phyloP scores from a whole-genome alignment of 2,888 invertebrate species.

The Barypeithes pellucidus region DNA sequence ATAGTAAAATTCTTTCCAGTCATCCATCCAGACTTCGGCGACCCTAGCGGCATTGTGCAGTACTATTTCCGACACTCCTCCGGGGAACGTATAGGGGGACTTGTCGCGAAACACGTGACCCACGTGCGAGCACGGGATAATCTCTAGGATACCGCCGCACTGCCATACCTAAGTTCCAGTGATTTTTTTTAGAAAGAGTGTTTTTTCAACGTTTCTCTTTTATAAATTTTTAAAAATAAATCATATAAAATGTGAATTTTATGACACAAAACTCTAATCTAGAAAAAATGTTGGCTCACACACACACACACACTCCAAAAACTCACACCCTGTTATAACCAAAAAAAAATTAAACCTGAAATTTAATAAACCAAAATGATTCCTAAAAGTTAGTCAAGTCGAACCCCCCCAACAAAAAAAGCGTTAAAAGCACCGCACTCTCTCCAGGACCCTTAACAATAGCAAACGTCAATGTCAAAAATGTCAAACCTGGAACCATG shows the following conservation, averaged over 20 bases:
- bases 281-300: neutral
- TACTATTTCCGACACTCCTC: slow-evolving; percentile 96
- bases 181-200: neutral
- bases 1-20: slow-evolving; percentile 99
- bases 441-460: neutral
- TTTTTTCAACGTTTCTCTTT: too few relatives aligned
- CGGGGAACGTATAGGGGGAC: slow-evolving; percentile 98
- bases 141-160: slow-evolving; percentile 96
- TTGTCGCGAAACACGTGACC: slow-evolving; percentile 99
- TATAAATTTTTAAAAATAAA: too few relatives aligned
- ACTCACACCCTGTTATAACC: neutral
- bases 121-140: slow-evolving; percentile 96
- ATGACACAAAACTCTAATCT: neutral
- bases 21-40: slow-evolving; percentile 99
- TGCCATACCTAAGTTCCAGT: slow-evolving; percentile 86
- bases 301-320: neutral
- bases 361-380: slow-evolving; percentile 7
- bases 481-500: slow-evolving; percentile 94
- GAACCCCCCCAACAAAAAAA: neutral
- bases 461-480: slow-evolving; percentile 11
- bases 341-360: neutral
- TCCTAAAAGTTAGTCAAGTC: neutral
- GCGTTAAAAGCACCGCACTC: slow-evolving; percentile 16
- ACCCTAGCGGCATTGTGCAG: slow-evolving; percentile 98
- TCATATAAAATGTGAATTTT: neutral